These are phyloP conservation scores for Linnaemya tessellans DNA, from an alignment of 2,888 invertebrate species.

Conservation along the genomic window DNA sequence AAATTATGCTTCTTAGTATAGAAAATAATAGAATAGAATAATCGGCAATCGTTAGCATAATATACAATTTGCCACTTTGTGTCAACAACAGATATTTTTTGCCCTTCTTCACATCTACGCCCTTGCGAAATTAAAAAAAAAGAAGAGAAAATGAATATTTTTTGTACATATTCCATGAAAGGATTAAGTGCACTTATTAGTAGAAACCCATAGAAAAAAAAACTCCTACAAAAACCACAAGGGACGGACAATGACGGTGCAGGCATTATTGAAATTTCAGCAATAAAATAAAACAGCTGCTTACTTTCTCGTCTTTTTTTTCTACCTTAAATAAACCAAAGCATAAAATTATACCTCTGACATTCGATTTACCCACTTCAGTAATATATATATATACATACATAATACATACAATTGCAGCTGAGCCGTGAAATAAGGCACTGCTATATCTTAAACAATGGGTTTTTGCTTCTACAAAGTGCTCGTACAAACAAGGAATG, in stretches of 20 bases:
- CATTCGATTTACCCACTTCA: not conserved
- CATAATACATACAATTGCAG: not conserved
- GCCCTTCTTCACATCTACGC: conserved; percentile 11
- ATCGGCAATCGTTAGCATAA: conserved; percentile 76
- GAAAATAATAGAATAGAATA: not conserved
- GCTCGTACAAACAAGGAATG: not conserved
- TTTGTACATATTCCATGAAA: not conserved
- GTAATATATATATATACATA: no score
- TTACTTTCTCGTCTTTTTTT: not conserved
- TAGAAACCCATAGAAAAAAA: not conserved
- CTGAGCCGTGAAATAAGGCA: not conserved
- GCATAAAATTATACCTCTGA: not conserved
- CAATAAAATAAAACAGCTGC: not conserved
- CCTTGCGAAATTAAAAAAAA: not conserved
- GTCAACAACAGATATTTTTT: conserved; percentile 71
- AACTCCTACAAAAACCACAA: not conserved
- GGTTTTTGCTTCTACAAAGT: not conserved
- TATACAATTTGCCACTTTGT: conserved; percentile 82
- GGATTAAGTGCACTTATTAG: not conserved
- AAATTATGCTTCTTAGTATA: not conserved
- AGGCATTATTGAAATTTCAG: not conserved
- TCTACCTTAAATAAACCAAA: not conserved
- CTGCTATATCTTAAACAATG: not conserved
- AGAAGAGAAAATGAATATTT: not conserved
- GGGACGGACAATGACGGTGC: not conserved